Evolutionary conservation across 2,888 invertebrate genomes (phyloP), one percentile per base, ranked within the genome.

Genomic region (Priocnemis perturbator): DNA sequence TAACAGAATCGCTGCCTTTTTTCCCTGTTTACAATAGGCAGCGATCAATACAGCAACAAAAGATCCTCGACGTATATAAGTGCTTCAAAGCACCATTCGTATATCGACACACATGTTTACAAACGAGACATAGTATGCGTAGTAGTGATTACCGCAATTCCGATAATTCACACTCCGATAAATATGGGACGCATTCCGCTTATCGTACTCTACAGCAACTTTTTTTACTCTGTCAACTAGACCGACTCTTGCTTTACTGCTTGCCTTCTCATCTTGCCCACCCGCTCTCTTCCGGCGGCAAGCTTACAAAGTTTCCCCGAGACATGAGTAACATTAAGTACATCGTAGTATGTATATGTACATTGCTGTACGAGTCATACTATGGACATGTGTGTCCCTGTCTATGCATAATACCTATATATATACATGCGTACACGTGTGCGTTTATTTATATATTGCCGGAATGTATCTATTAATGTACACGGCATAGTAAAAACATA

Each of bases 181-280:
- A 67, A 69, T 64, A 74, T 74, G 66, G 64, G 57, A 61, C 60
- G 52, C 73, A 72, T 72, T 74, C 66, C 67, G 64, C 47, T 7
- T 9, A 56, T 44, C 48, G 63, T 44, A 55, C 55, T 3, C 56
- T 64, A 63, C 61, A 58, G 69, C 66, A 62, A 64, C 56, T 62
- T 67, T 63, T 69, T 67, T 64, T 58, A n/a, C 57, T 45, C 17
- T 15, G 50, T 30, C 15, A 37, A 11, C 11, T 37, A 37, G 7
- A 37, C 37, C 37, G 37, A 37, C 37, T 37, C 37, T 9, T 37
- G 11, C 37, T 37, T 9, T 37, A 1, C 37, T 11, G 37, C 37
- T 37, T 37, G 4, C 37, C 1, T 37, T 9, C 7, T 3, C 14
- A 37, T 11, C 37, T 11, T 50, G 4, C 52, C 37, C 15, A n/a